Evolutionary conservation across 2,113 vertebrate species (phyloP).

Genomic region (Hemiscyllium ocellatum): DNA sequence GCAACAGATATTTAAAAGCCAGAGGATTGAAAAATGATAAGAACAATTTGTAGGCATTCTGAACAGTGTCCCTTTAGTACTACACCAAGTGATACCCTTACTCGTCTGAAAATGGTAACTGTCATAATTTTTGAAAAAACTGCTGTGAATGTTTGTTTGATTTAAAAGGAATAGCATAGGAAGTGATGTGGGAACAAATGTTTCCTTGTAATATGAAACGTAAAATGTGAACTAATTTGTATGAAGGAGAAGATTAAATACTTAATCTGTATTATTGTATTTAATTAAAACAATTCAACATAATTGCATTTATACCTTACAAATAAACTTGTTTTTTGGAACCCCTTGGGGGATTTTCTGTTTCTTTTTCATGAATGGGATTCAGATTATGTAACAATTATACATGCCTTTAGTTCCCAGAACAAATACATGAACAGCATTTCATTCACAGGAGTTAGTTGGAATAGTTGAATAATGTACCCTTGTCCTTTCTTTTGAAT

Average conservation of each 20-base stretch:
- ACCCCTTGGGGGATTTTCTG: neutral
- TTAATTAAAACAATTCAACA: neutral
- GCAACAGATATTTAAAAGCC: neutral
- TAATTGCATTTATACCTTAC: neutral
- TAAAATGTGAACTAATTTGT: conserved; percentile 28
- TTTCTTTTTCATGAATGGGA: neutral
- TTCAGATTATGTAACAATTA: neutral
- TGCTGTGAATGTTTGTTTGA: neutral
- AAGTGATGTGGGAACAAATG: neutral
- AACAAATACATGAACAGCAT: no score
- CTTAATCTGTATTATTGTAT: neutral
- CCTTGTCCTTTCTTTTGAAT: neutral
- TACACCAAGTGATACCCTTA: neutral
- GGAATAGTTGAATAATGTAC: neutral
- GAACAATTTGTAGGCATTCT: neutral
- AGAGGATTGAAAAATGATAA: neutral
- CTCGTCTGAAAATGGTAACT: neutral
- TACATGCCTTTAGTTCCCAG: conserved; percentile 12
- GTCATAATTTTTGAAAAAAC: neutral
- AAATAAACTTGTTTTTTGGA: conserved; percentile 18
- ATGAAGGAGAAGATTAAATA: neutral
- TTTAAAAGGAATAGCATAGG: neutral
- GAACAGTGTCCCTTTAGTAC: neutral
- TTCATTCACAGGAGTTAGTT: neutral
- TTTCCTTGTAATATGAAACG: neutral